A percentile compares a stretch with the other conserved stretches of the same genome.
Evolutionary conservation across 2,113 vertebrate species (phyloP).

Genomic region (Anthoscopus minutus): DNA sequence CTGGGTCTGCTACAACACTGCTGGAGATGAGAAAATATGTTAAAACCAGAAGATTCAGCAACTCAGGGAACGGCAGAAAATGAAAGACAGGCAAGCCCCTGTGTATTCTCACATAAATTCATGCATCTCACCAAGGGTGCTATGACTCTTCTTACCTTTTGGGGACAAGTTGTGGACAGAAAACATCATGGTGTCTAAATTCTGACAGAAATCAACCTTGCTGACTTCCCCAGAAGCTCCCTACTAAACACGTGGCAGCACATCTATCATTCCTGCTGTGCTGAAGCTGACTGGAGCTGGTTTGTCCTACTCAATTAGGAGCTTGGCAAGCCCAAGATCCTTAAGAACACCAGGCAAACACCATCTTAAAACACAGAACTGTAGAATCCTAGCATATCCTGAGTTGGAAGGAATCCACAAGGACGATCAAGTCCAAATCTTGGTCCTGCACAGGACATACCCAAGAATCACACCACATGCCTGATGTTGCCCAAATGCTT

Average conservation of each 20-base stretch:
- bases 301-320: fast-evolving
- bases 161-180: background rate
- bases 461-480: background rate
- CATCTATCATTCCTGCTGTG: background rate
- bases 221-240: background rate
- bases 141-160: fast-evolving
- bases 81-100: background rate
- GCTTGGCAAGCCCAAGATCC: no score
- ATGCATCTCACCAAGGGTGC: background rate
- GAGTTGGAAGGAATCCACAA: background rate
- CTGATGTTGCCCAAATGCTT: background rate
- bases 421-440: background rate
- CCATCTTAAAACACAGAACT: background rate
- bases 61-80: background rate
- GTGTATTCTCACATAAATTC: background rate
- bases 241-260: background rate
- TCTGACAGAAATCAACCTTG: background rate
- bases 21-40: background rate
- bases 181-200: background rate
- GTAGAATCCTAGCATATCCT: background rate
- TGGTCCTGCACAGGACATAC: background rate
- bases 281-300: background rate
- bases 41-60: background rate
- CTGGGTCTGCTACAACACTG: background rate
- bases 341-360: background rate